Conservation (phyloP, 2,888 invertebrate genomes). For the Euplagia quadripunctaria region DNA sequence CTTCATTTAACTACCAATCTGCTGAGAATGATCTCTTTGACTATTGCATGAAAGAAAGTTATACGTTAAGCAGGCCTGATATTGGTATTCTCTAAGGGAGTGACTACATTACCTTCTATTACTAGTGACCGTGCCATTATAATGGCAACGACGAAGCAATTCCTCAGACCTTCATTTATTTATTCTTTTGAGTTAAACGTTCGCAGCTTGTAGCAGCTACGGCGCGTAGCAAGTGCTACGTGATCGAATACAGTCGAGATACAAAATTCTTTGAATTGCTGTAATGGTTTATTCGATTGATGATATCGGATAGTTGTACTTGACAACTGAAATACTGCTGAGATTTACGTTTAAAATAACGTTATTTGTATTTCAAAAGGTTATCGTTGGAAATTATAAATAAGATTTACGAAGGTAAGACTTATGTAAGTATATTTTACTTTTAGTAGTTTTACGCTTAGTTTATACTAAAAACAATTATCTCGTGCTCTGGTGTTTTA, state of each 20-base stretch:
- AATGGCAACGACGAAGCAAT: too few species aligned
- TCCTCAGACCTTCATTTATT: not conserved
- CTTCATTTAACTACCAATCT: too few species aligned
- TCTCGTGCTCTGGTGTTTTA: too few species aligned
- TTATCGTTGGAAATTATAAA: not conserved
- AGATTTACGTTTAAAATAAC: not conserved
- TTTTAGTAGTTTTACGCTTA: too few species aligned
- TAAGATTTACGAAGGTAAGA: not conserved
- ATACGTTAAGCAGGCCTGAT: too few species aligned
- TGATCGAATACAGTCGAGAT: not conserved
- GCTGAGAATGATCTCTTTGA: too few species aligned
- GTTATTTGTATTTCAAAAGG: not conserved
- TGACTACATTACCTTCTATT: too few species aligned
- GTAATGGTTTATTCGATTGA: slow-evolving; percentile 26
- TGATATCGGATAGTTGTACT: slow-evolving; percentile 11
- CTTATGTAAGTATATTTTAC: too few species aligned
- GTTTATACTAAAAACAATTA: too few species aligned
- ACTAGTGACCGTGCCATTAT: too few species aligned
- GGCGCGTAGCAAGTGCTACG: slow-evolving; percentile 35
- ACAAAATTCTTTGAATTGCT: slow-evolving; percentile 19
- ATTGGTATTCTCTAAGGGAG: too few species aligned
- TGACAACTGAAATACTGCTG: slow-evolving; percentile 1
- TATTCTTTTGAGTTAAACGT: slow-evolving; percentile 3
- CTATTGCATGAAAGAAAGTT: too few species aligned
- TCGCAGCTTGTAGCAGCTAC: slow-evolving; percentile 36